Percentiles rank a stretch among this genome's conserved stretches.
phyloP scores from a whole-genome alignment of 2,888 invertebrate genomes.

The Ormia ochracea region DNA sequence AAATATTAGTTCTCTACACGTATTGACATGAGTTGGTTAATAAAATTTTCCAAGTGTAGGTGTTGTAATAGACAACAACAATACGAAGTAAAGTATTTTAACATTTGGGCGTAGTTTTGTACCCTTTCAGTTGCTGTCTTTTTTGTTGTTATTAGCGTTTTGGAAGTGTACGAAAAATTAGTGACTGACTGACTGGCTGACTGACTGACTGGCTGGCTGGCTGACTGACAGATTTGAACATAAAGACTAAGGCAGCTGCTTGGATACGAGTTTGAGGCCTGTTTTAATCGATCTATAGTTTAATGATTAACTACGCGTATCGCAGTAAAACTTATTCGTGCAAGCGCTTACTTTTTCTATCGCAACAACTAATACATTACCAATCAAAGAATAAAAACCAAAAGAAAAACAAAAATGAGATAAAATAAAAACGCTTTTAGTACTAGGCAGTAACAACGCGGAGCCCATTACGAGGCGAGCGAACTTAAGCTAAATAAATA shows the following conservation, averaged over 20 bases:
- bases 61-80: conserved; percentile 8
- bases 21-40: too few relatives aligned
- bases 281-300: conserved; percentile 58
- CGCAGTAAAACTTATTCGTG: conserved; percentile 40
- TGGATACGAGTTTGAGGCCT: conserved; percentile 18
- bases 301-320: conserved; percentile 62
- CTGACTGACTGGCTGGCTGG: too few relatives aligned
- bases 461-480: neutral
- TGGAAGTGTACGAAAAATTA: conserved; percentile 4
- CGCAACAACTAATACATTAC: too few relatives aligned
- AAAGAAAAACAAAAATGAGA: neutral
- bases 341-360: neutral
- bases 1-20: too few relatives aligned
- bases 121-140: conserved; percentile 2
- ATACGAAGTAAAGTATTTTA: neutral
- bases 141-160: neutral
- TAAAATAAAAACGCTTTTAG: neutral
- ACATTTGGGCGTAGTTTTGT: conserved; percentile 38
- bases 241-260: conserved; percentile 57
- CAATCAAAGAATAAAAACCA: too few relatives aligned
- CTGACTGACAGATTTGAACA: conserved; percentile 50
- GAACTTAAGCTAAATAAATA: conserved; percentile 6
- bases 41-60: conserved; percentile 27
- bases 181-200: too few relatives aligned
- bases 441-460: neutral